Percentiles rank a stretch among this genome's conserved stretches.
These are phyloP conservation scores for Batillaria attramentaria DNA, from an alignment of 1,140 invertebrate species.

Conservation along the genomic window DNA sequence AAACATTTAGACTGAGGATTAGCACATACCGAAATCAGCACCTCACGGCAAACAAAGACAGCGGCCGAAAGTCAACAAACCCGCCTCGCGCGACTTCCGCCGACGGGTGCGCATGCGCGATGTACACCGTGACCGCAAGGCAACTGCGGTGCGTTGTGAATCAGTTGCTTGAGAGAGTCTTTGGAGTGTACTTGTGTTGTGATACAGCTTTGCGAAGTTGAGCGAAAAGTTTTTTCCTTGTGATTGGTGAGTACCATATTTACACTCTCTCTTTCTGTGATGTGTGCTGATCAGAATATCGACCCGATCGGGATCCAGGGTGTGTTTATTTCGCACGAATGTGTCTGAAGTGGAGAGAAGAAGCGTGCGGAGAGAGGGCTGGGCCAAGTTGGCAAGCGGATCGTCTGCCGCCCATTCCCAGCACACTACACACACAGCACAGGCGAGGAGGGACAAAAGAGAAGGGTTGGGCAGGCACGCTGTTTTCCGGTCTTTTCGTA, in stretches of 20 bases:
- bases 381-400: neutral
- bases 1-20: neutral
- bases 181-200: slow-evolving; percentile 3
- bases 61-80: slow-evolving; percentile 14
- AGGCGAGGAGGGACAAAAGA: slow-evolving; percentile 5
- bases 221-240: neutral
- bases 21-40: slow-evolving; percentile 9
- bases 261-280: neutral
- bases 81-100: slow-evolving; percentile 8
- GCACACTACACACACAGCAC: too few relatives aligned
- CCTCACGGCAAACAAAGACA: slow-evolving; percentile 3
- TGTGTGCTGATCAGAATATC: too few relatives aligned
- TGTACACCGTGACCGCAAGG: neutral
- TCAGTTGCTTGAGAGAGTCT: neutral
- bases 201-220: neutral
- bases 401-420: neutral
- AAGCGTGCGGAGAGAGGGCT: neutral
- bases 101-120: neutral
- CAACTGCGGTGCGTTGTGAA: slow-evolving; percentile 10
- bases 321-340: neutral
- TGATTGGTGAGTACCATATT: neutral
- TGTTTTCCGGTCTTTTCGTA: slow-evolving; percentile 10
- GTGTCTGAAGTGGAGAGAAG: neutral
- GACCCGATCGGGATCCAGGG: too few relatives aligned
- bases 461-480: neutral